Base-by-base conservation (phyloP, 2,113 vertebrate genomes). In the Chloroceryle aenea region DNA sequence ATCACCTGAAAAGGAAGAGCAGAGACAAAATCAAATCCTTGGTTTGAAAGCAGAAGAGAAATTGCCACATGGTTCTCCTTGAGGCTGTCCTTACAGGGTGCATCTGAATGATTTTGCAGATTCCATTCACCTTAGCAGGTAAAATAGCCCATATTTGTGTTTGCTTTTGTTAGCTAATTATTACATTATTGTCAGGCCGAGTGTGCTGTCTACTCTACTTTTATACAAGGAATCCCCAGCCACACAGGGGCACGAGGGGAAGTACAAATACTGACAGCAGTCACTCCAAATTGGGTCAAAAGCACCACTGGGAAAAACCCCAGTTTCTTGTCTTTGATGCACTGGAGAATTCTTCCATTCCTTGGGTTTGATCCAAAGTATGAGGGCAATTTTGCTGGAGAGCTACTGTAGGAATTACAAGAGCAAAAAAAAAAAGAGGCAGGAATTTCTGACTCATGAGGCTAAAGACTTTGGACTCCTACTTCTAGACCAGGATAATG, bases 231-330 rank as follows among this genome's bases (percentile, higher is more conserved):
- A 79, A 64, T 86, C 36, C 72, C 59, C 85, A 59, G 59, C 30
- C 48, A 18, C 0, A 1, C 0, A 0, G 6, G 20, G 5, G 7
- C 25, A 26, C 0, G 1, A 62, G 23, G 38, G 21, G 7, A 75
- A 67, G 21, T 17, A 50, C 23, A 17, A 30, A 29, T 67, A 23
- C 45, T 38, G 29, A 11, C 10, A 58, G 12, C 53, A 62, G 30
- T 72, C 47, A 25, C 9, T 82, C 34, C 58, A 72, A 68, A 52
- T 4, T 50, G 53, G 43, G 58, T 67, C 38, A 45, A 69, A 87
- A 91, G 34, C 38, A 68, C 48, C 29, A 12, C 48, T 34, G 76
- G 13, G 30, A 42, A 82, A 90, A 87, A 61, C 1, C 2, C 55
- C 38, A 50, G 48, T 20, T 45, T 45, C 45, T 9, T 64, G 76